Evolutionary conservation across 2,797 vertebrate species (phyloP).

Genomic region (Poecilia picta): DNA sequence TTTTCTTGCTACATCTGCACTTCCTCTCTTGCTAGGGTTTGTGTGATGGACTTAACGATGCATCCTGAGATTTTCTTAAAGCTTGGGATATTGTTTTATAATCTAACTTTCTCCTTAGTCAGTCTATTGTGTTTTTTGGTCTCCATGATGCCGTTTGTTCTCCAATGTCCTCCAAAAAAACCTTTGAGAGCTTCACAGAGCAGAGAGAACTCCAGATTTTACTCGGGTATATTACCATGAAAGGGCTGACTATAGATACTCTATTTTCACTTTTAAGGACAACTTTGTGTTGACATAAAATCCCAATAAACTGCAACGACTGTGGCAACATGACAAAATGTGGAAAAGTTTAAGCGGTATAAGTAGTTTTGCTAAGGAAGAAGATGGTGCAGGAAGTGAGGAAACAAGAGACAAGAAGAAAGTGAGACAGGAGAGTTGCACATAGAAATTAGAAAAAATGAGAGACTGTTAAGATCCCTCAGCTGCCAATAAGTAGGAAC

Average conservation of each 20-base stretch:
- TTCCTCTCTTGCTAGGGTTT: background rate
- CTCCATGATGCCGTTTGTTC: background rate
- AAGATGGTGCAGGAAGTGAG: background rate
- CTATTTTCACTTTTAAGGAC: background rate
- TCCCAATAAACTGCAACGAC: background rate
- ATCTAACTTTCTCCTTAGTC: background rate
- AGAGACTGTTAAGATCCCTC: constrained; percentile 65
- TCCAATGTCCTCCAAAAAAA: background rate
- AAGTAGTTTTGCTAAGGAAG: background rate
- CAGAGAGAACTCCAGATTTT: background rate
- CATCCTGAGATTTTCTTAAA: background rate
- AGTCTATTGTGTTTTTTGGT: background rate
- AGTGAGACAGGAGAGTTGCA: constrained; percentile 36
- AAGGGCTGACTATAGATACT: background rate
- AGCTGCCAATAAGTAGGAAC: constrained; percentile 68
- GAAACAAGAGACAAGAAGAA: constrained; percentile 11
- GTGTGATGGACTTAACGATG: background rate
- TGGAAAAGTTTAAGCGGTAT: background rate
- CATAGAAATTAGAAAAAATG: constrained; percentile 57
- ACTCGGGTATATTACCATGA: background rate
- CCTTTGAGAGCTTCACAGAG: background rate
- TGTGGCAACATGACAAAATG: background rate
- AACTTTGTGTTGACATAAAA: background rate
- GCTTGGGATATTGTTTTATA: background rate
- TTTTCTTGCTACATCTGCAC: background rate